Base-by-base conservation (phyloP, 2,888 invertebrate species). In the Oscheius sp. region DNA sequence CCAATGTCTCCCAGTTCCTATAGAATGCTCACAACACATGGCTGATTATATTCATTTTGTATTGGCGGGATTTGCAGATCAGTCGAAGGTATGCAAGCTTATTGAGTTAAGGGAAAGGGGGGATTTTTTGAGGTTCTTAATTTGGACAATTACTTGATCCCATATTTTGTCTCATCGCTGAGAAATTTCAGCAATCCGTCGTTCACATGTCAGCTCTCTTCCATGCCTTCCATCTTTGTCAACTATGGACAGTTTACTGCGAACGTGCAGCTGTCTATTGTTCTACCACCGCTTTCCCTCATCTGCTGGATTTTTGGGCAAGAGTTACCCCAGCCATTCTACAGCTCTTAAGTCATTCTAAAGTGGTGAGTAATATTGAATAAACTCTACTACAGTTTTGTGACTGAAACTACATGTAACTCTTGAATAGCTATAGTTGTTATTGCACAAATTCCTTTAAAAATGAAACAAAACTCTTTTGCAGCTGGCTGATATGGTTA, bases 211-310 rank as follows among this genome's bases (percentile, higher is more conserved):
- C 93, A 61, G 94, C 95, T 0, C 89, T 98, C 61, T 95, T 95
- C 88, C 94, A 96, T 88, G 95, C 96, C 2, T 98, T 98, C 88
- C 93, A 95, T 71, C 90, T 98, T 56, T 98, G 97, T 86, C 97
- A 97, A 89, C 89, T 98, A 73, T 98, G 97, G 98, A 98, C 97
- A 0, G 91, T 98, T 80, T 98, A 98, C 88, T 91, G 97, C 86
- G 97, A 98, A 87, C 93, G 77, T 26, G 77, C 77, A 2, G 77
- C 77, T 14, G 68, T 71, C 0, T 77, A 67, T 44, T 74, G 68
- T 38, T 77, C 78, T 8, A 71, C 76, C 0, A 72, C 75, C 4
- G 76, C 78, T 2, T 79, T 79, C 50, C 70, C 78, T 8, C 77
- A 77, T 75, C 90, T 97, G 64, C 91, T 95, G 80, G 96, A 97